Percentiles rank a stretch among this genome's conserved stretches.
Evolutionary conservation across 2,888 invertebrate species (phyloP).

Genomic region (Agonopterix heracliana): DNA sequence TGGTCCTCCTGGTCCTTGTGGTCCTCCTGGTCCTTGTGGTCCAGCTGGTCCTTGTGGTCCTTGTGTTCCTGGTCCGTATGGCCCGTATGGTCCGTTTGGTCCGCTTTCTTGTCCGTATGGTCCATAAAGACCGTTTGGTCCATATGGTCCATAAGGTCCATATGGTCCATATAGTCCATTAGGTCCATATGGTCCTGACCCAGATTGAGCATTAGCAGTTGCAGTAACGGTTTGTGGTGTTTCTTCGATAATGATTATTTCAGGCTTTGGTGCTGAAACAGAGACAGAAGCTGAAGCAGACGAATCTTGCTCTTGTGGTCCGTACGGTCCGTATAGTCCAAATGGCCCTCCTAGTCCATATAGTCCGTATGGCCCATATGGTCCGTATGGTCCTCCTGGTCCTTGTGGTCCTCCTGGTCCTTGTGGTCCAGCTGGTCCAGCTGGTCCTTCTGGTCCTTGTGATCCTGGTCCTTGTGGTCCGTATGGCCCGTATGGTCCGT

Average conservation of each 20-base stretch:
- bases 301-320: background rate
- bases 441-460: conserved; percentile 1
- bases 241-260: too few species aligned
- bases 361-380: background rate
- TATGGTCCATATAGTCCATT: background rate
- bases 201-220: background rate
- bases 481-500: background rate
- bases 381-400: background rate
- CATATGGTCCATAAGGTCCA: background rate
- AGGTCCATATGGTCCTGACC: conserved; percentile 1
- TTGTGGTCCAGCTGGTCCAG: background rate
- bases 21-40: background rate
- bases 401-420: too few species aligned
- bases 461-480: conserved; percentile 1
- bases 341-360: background rate
- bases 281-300: background rate
- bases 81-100: background rate
- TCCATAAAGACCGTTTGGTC: background rate
- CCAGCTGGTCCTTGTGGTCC: background rate
- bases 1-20: background rate
- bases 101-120: too few species aligned
- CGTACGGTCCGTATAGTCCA: background rate
- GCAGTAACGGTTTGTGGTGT: background rate
- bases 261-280: background rate
- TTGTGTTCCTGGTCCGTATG: background rate